Base-by-base conservation (phyloP, 2,113 vertebrate genomes). In the Acrocephalus arundinaceus region DNA sequence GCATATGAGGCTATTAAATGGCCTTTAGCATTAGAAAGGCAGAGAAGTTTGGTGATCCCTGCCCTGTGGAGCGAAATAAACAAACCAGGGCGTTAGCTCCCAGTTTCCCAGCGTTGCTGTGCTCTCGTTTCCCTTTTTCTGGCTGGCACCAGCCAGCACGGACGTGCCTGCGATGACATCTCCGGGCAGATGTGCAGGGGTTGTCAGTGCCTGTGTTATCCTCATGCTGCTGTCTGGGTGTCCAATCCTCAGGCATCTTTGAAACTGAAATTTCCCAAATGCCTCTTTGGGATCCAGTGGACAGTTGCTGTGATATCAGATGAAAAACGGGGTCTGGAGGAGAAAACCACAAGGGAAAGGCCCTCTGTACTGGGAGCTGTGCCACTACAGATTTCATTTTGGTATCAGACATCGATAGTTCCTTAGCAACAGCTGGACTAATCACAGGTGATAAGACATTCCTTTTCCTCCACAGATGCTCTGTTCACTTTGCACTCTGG, bases 361-460 rank as follows among this genome's bases (percentile, higher is more conserved):
- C 28, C 35, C 9, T 18, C 23, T 76, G n/a, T 62, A 37, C 70
- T 66, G 93, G 75, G 67, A 79, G 46, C 70, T 74, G 45, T 57
- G 71, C 87, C 73, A 28, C 22, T 46, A 2, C 10, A 30, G 25
- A 13, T 74, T 92, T 97, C 20, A 16, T 62, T 93, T 95, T 21
- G 27, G 33, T 84, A 8, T 92, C n/a, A 21, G 66, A 17, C 20
- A 6, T 23, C 35, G 61, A 85, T 94, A 96, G 95, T 91, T 95
- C 85, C 57, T 68, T 79, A 90, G 88, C 92, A 95, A 83, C 93
- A 87, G 85, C 48, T 79, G 92, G 61, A 17, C 85, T 92, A 54
- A 94, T 78, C 91, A 31, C 30, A 87, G 90, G 84, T 90, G 96
- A 91, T 92, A 91, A 67, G 88, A n/a, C 2, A 6, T 84, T 89